Conservation (phyloP, 2,797 vertebrate genomes). For the Acrossocheilus wenchowensis region DNA sequence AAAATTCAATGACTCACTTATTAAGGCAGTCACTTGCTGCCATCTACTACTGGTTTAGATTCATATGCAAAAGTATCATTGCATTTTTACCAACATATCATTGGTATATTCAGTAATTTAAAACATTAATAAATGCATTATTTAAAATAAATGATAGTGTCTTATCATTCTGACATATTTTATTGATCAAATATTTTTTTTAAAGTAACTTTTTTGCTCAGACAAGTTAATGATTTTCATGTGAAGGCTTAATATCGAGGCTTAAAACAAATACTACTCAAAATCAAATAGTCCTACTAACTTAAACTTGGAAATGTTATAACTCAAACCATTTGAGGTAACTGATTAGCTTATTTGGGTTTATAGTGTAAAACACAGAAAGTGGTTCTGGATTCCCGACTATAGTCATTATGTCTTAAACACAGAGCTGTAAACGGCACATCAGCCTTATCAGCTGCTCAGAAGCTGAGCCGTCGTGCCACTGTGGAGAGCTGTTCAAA, state of each 20-base stretch:
- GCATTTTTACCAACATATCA: too few relatives aligned
- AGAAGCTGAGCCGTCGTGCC: background rate
- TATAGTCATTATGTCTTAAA: background rate
- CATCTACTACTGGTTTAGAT: too few relatives aligned
- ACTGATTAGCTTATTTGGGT: background rate
- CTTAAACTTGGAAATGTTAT: background rate
- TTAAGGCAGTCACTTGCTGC: too few relatives aligned
- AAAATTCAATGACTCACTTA: too few relatives aligned
- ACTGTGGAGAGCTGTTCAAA: background rate
- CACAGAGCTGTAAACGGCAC: background rate
- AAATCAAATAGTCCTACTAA: background rate
- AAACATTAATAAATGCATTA: background rate
- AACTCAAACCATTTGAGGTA: background rate
- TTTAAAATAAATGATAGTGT: background rate
- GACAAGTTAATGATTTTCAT: too few relatives aligned
- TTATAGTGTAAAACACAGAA: background rate
- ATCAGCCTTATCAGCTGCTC: background rate
- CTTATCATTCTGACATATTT: background rate
- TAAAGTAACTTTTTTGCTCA: too few relatives aligned
- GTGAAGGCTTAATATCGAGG: too few relatives aligned
- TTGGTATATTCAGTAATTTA: too few relatives aligned
- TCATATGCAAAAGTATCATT: too few relatives aligned
- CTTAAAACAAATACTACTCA: background rate
- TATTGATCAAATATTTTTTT: background rate
- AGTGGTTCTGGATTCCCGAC: too few relatives aligned